A percentile compares a stretch with the other conserved stretches of the same genome.
Evolutionary conservation across 2,888 invertebrate genomes (phyloP).

Genomic region (Mesoligia furuncula): DNA sequence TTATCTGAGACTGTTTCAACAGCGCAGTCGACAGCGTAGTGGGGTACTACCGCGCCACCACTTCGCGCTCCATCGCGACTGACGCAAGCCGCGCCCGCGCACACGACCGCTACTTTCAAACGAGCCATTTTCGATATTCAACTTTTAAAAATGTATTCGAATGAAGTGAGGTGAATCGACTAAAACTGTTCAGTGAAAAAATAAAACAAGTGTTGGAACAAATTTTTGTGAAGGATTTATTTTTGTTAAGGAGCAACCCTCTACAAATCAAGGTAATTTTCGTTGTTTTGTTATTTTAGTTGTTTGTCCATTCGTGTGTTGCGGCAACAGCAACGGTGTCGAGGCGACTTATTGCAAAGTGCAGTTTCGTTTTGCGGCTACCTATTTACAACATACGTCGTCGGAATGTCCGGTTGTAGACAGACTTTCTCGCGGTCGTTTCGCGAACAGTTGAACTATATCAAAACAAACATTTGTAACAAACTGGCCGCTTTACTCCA

Average conservation of each 20-base stretch:
- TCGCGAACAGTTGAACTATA: conserved; percentile 68
- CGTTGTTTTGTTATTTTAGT: conserved; percentile 65
- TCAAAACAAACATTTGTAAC: conserved; percentile 66
- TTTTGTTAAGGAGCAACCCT: conserved; percentile 75
- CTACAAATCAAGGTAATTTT: conserved; percentile 80
- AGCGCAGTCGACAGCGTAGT: conserved; percentile 77
- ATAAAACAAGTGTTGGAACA: conserved; percentile 73
- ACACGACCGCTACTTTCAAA: conserved; percentile 72
- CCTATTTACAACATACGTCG: conserved; percentile 84
- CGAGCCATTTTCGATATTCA: conserved; percentile 70
- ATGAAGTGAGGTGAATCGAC: conserved; percentile 84
- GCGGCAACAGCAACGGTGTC: conserved; percentile 74
- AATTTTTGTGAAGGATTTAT: conserved; percentile 79
- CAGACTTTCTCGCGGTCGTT: conserved; percentile 78
- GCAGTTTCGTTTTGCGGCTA: conserved; percentile 80
- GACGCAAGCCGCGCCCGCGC: conserved; percentile 83
- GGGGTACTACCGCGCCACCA: conserved; percentile 79
- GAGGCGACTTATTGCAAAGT: conserved; percentile 79
- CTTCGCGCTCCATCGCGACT: conserved; percentile 81
- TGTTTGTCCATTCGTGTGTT: conserved; percentile 67
- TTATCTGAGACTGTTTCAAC: conserved; percentile 85
- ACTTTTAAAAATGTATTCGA: conserved; percentile 83
- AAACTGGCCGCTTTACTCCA: conserved; percentile 5
- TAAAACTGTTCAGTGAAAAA: conserved; percentile 70
- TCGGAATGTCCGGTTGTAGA: conserved; percentile 73